Evolutionary conservation across 2,888 invertebrate genomes (phyloP).

Genomic region (Xylota sylvarum): DNA sequence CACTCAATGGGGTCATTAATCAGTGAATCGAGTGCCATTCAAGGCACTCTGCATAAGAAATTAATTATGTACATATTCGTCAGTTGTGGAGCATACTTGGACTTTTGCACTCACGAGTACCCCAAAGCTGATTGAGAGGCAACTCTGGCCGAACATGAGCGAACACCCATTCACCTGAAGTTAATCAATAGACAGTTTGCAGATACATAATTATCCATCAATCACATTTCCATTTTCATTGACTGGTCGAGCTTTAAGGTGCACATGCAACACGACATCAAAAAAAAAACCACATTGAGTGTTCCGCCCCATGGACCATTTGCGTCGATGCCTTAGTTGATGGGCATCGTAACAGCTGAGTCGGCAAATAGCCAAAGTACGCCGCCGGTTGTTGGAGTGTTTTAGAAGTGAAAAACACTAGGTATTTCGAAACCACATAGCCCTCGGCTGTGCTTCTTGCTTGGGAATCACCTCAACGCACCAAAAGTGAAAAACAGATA

Average conservation of each 20-base stretch:
- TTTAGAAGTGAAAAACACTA: background rate
- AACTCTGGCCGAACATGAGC: slow-evolving; percentile 38
- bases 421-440: slow-evolving; percentile 34
- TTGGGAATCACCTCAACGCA: slow-evolving; percentile 1
- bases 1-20: slow-evolving; percentile 54
- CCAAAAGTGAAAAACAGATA: background rate
- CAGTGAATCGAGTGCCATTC: slow-evolving; percentile 62
- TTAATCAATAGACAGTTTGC: slow-evolving; percentile 52
- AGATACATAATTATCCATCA: slow-evolving; percentile 53
- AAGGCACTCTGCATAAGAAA: slow-evolving; percentile 35
- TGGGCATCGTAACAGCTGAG: slow-evolving; percentile 17
- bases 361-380: slow-evolving; percentile 26
- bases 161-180: slow-evolving; percentile 56
- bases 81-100: background rate
- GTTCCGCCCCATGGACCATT: slow-evolving; percentile 32
- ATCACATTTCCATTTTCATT: slow-evolving; percentile 61
- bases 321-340: slow-evolving; percentile 23
- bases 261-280: slow-evolving; percentile 1
- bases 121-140: slow-evolving; percentile 21
- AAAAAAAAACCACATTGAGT: slow-evolving; percentile 11
- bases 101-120: slow-evolving; percentile 22
- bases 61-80: slow-evolving; percentile 46
- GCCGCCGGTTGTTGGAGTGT: slow-evolving; percentile 4
- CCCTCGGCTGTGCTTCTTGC: slow-evolving; percentile 14
- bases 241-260: slow-evolving; percentile 26